Percentiles rank a stretch among this genome's conserved stretches.
Evolutionary conservation across 2,797 vertebrate genomes (phyloP).

Genomic region (Trachops cirrhosus): DNA sequence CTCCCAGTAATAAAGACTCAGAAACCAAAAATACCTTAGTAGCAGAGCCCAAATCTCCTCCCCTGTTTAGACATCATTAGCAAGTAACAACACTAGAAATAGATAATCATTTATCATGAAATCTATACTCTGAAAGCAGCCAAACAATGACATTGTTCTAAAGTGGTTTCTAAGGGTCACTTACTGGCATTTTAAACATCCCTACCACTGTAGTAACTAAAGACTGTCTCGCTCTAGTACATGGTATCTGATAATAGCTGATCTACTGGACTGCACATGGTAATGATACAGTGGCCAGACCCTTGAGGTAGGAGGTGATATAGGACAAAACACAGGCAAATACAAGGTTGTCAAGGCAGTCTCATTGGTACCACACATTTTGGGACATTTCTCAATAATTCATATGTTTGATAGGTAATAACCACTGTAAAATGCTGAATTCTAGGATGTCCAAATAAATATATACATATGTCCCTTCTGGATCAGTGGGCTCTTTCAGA

Average conservation of each 20-base stretch:
- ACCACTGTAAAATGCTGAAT: neutral
- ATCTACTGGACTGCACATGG: neutral
- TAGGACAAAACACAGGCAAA: rapidly evolving
- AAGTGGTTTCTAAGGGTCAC: neutral
- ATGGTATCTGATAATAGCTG: neutral
- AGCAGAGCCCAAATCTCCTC: neutral
- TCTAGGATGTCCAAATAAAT: neutral
- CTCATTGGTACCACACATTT: neutral
- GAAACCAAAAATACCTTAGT: constrained; percentile 42
- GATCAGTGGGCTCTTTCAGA: neutral
- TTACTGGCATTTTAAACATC: neutral
- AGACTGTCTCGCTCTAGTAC: neutral
- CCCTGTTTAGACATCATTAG: neutral
- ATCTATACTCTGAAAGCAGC: neutral
- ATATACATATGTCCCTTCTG: neutral
- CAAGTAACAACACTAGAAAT: neutral
- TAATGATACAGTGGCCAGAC: neutral
- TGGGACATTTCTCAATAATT: neutral
- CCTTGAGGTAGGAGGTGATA: neutral
- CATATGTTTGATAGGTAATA: neutral
- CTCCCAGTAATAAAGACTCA: constrained; percentile 4
- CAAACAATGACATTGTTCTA: neutral
- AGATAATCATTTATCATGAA: neutral
- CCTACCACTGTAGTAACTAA: neutral
- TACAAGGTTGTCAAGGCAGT: neutral